phyloP scores from a whole-genome alignment of 2,113 vertebrate species.

The Hymenochirus boettgeri region DNA sequence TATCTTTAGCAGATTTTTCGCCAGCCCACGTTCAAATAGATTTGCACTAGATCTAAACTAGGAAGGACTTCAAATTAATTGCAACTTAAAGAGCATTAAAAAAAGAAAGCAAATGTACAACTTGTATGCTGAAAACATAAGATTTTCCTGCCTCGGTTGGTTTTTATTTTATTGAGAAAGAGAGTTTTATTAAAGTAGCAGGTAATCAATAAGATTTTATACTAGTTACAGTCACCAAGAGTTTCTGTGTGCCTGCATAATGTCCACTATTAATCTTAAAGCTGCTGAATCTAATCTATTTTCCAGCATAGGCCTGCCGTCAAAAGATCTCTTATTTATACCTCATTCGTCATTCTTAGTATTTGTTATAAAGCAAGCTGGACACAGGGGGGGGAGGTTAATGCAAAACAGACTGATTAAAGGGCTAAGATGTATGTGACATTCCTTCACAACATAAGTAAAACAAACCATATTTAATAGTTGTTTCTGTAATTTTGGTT shows the following conservation, averaged over 20 bases:
- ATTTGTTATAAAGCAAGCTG: conserved; percentile 48
- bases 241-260: conserved; percentile 48
- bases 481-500: background rate
- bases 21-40: no score
- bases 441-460: conserved; percentile 2
- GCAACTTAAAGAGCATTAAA: background rate
- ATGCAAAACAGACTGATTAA: conserved; percentile 27
- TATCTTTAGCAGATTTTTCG: no score
- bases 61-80: no score
- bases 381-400: conserved; percentile 41
- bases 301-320: conserved; percentile 46
- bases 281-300: conserved; percentile 51
- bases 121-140: conserved; percentile 16
- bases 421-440: background rate
- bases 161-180: conserved; percentile 34
- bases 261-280: conserved; percentile 45
- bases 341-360: conserved; percentile 51
- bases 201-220: conserved; percentile 61
- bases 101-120: background rate
- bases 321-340: conserved; percentile 53
- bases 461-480: conserved; percentile 10
- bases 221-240: conserved; percentile 50
- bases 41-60: no score
- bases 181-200: conserved; percentile 57
- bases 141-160: conserved; percentile 40